phyloP scores from a whole-genome alignment of 2,888 invertebrate genomes.

The Machimus rusticus region DNA sequence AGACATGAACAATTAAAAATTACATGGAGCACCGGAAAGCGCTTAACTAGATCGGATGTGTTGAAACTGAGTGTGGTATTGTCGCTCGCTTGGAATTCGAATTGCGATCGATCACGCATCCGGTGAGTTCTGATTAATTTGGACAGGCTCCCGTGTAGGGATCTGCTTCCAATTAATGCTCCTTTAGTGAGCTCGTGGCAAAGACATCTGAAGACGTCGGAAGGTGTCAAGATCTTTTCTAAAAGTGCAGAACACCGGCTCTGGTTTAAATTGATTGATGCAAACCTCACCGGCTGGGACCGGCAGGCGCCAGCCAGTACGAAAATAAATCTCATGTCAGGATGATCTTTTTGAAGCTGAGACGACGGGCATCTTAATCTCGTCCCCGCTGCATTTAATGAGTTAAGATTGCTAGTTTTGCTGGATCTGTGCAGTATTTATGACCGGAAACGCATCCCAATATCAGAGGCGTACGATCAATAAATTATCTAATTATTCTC shows the following conservation, averaged over 20 bases:
- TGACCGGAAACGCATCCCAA: conserved; percentile 14
- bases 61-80: conserved; percentile 7
- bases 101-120: conserved; percentile 33
- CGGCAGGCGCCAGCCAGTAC: conserved; percentile 23
- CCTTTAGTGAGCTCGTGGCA: background rate
- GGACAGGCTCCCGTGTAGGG: background rate
- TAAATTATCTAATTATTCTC: conserved; percentile 17
- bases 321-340: conserved; percentile 19
- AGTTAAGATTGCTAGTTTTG: conserved; percentile 15
- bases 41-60: conserved; percentile 34
- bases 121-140: conserved; percentile 15
- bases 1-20: conserved; percentile 7
- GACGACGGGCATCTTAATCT: background rate
- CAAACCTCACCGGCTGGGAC: conserved; percentile 7
- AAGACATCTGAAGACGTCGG: background rate
- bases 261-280: conserved; percentile 7
- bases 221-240: background rate
- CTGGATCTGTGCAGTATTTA: conserved; percentile 16
- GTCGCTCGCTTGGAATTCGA: conserved; percentile 24
- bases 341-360: background rate
- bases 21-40: conserved; percentile 17
- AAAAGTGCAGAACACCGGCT: background rate
- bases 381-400: background rate
- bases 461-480: background rate
- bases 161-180: background rate